These are phyloP conservation scores for Nycticryphes semicollaris DNA, from an alignment of 2,113 vertebrate genomes.

Conservation along the genomic window DNA sequence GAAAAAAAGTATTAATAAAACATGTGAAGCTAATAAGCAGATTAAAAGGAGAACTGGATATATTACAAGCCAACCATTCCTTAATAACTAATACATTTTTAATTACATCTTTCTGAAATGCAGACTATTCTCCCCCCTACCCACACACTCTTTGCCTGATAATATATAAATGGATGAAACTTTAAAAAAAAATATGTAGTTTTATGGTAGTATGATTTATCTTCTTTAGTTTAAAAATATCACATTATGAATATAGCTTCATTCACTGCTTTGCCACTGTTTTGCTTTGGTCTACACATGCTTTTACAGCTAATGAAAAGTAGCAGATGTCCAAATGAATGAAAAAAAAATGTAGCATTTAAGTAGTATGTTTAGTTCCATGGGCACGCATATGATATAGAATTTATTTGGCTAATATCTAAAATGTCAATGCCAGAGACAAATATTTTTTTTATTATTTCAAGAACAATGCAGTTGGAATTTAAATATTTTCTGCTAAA, in stretches of 20 bases:
- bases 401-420: not conserved
- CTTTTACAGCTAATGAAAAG: not conserved
- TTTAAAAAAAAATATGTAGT: not conserved
- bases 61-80: not conserved
- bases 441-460: not conserved
- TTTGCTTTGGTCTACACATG: not conserved
- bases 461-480: not conserved
- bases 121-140: not conserved
- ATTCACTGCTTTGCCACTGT: not conserved
- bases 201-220: not conserved
- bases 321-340: not conserved
- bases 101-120: not conserved
- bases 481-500: not conserved
- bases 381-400: not conserved
- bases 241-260: not conserved
- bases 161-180: not conserved
- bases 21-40: not conserved
- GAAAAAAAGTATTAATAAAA: slow-evolving; percentile 33
- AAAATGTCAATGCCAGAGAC: not conserved
- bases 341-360: not conserved
- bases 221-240: not conserved
- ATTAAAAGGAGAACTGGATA: slow-evolving; percentile 18
- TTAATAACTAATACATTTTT: not conserved
- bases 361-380: not conserved
- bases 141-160: not conserved